Evolutionary conservation across 2,797 vertebrate species (phyloP), one percentile per base, ranked within the genome.

Genomic region (Dermochelys coriacea): DNA sequence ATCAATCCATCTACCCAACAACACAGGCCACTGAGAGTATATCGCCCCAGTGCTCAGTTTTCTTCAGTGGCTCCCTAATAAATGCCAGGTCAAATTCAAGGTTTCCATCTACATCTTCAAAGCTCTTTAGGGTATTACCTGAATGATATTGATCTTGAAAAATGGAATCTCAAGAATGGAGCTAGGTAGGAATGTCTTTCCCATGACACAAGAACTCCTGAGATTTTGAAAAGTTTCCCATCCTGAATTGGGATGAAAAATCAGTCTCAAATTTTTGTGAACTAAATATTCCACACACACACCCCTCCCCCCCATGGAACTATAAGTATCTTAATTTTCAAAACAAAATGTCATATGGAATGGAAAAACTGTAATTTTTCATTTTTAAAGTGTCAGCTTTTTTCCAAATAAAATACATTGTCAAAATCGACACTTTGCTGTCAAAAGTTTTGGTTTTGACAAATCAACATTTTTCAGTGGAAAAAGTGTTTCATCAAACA

Each of bases 81-180:
- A 47, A 77, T 47, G 8, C 74, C 74, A 49, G 55, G 55, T 80
- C 45, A 78, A 71, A 95, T 94, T 94, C 78, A 86, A 87, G 81
- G 80, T 75, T 93, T 15, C n/a, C 94, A 49, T 90, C 84, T 55
- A 91, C 37, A 45, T 84, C 93, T 93, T 55, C 75, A 86, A 90
- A 93, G 47, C 23, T 57, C 75, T 91, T 21, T 5, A 86, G 51
- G 79, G 23, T 23, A 84, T 86, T 89, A 41, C 71, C 41, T 89
- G 49, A 95, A 79, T 37, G 61, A 90, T 95, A 91, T 93, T 52
- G 94, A 47, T 61, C 14, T 0, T 88, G 88, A 95, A 91, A 92
- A 95, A 95, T 91, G 77, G 75, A 94, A 86, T 21, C 50, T 93
- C 51, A 96, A 89, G 59, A 71, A 86, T 79, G 79, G 79, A 96